Evolutionary conservation across 92 coral and sea anemone species (phyloP).

Genomic region (Zoanthus solanderi): DNA sequence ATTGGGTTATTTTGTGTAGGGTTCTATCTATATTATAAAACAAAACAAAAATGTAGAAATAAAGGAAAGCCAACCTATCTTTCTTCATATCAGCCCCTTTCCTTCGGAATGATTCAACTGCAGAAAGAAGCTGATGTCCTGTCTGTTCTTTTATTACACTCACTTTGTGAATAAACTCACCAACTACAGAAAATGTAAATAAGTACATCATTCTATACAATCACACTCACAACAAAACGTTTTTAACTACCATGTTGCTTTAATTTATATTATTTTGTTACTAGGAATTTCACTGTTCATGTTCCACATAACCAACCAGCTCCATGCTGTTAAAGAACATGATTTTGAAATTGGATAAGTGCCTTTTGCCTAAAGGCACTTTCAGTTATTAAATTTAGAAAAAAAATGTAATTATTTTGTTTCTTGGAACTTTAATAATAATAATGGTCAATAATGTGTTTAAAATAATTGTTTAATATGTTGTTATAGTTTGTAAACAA

Average conservation of each 20-base stretch:
- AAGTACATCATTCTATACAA: neutral
- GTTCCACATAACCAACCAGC: slow-evolving; percentile 26
- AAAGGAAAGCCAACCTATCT: slow-evolving; percentile 73
- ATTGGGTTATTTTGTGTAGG: no score
- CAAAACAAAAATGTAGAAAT: no score
- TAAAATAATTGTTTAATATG: no score
- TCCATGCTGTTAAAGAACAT: neutral
- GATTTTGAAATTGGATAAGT: neutral
- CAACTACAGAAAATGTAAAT: slow-evolving; percentile 56
- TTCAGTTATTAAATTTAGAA: neutral
- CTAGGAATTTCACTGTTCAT: no score
- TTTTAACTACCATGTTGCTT: no score
- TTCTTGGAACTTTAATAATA: no score
- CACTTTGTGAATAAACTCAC: slow-evolving; percentile 92
- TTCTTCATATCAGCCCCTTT: slow-evolving; percentile 91
- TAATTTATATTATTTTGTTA: no score
- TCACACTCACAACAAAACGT: neutral
- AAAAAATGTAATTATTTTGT: no score
- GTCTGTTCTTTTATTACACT: slow-evolving; percentile 86
- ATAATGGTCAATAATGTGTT: no score
- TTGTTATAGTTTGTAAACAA: no score
- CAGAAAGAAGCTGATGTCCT: slow-evolving; percentile 83
- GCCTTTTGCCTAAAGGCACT: neutral
- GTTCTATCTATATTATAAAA: no score
- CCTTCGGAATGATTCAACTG: slow-evolving; percentile 90